phyloP scores from a whole-genome alignment of 2,888 invertebrate genomes.

The Autographa pulchrina region DNA sequence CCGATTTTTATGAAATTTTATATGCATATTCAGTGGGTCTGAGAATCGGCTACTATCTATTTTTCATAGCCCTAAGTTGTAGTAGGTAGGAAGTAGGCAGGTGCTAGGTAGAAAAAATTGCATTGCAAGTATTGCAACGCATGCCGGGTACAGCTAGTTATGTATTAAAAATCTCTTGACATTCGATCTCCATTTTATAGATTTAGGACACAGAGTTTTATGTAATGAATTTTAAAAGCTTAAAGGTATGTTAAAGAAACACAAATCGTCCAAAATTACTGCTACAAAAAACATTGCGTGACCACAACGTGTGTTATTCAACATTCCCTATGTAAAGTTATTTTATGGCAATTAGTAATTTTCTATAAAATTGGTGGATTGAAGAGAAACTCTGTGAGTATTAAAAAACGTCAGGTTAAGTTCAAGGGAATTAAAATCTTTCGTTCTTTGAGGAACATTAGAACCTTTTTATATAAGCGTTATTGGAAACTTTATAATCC shows the following conservation, averaged over 20 bases:
- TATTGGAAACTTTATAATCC: neutral
- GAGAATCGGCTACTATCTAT: no score
- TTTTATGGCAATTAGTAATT: constrained; percentile 7
- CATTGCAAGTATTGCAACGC: no score
- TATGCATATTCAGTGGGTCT: no score
- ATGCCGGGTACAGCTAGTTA: no score
- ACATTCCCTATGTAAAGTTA: neutral
- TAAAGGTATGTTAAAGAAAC: neutral
- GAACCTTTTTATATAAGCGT: neutral
- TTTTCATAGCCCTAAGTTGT: no score
- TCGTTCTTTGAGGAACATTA: neutral
- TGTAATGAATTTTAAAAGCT: neutral
- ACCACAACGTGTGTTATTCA: neutral
- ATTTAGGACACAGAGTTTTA: neutral
- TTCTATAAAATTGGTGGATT: neutral
- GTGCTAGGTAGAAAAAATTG: no score
- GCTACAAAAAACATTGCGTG: constrained; percentile 3
- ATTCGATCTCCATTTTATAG: no score
- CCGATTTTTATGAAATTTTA: no score
- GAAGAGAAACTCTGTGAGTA: neutral
- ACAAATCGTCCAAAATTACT: neutral
- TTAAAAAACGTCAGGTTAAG: neutral
- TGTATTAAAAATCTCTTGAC: no score
- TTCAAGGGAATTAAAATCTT: neutral
- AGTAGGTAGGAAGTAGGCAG: no score